A percentile compares a stretch with the other conserved stretches of the same genome.
These are phyloP conservation scores for Rattus norvegicus DNA, from an alignment of 2,113 vertebrate species.

Conservation along the genomic window DNA sequence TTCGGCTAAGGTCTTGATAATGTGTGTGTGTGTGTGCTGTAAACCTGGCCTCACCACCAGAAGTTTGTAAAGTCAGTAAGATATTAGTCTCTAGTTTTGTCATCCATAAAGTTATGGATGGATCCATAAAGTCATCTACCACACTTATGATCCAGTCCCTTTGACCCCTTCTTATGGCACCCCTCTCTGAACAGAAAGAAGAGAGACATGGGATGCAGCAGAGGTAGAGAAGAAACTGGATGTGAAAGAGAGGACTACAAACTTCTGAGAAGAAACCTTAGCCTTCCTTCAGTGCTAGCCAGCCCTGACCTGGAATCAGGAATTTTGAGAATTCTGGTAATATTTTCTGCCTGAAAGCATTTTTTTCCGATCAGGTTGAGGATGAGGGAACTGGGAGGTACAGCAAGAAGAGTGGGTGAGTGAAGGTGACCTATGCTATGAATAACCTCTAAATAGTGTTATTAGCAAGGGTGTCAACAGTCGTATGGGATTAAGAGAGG, in stretches of 20 bases:
- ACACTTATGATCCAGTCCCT: not conserved
- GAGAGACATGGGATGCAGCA: not conserved
- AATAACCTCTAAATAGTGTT: constrained; percentile 26
- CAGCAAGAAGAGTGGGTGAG: not conserved
- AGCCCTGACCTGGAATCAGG: not conserved
- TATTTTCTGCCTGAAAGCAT: not conserved
- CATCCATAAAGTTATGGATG: not conserved
- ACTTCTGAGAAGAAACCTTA: not conserved
- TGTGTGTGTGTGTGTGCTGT: not conserved
- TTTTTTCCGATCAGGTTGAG: not conserved
- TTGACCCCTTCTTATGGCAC: too few relatives aligned
- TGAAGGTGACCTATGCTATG: not conserved
- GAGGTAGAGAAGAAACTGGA: not conserved
- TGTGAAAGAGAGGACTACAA: not conserved
- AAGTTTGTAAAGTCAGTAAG: not conserved
- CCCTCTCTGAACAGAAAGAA: not conserved
- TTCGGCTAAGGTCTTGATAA: constrained; percentile 5
- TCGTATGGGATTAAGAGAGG: constrained; percentile 58
- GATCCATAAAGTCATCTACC: not conserved
- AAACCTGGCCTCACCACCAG: not conserved
- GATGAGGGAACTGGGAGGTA: constrained; percentile 17
- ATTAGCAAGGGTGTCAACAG: constrained; percentile 65
- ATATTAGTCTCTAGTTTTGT: not conserved
- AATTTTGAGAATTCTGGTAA: not conserved
- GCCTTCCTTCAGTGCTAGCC: not conserved